Evolutionary conservation across 2,113 vertebrate species (phyloP).

Genomic region (Ailuropoda melanoleuca): DNA sequence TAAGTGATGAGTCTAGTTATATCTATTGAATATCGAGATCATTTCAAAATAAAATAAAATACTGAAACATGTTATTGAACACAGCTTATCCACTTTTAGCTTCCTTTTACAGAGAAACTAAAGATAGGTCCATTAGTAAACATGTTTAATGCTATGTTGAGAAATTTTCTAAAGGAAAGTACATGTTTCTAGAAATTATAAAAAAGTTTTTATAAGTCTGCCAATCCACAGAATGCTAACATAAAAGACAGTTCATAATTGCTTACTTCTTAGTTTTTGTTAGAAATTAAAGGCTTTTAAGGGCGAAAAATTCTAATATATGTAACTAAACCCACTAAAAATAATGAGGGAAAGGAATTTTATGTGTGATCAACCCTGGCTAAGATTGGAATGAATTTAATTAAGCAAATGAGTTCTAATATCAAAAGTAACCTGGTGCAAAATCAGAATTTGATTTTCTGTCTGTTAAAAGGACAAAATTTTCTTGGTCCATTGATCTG

Average conservation of each 20-base stretch:
- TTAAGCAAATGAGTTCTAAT: background rate
- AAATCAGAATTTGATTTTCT: background rate
- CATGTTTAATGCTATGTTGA: background rate
- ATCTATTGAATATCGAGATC: background rate
- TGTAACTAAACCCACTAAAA: background rate
- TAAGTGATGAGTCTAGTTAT: background rate
- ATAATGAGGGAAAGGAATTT: background rate
- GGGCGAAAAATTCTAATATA: background rate
- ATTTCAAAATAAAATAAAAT: background rate
- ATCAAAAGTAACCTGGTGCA: background rate
- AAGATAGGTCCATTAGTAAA: background rate
- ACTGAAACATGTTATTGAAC: background rate
- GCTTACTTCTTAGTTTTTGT: background rate
- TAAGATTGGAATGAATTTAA: background rate
- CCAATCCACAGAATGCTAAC: background rate
- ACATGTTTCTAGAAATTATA: background rate
- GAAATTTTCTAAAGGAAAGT: background rate
- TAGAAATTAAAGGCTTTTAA: background rate
- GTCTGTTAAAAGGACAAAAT: background rate
- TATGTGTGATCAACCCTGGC: background rate
- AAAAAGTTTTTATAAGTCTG: background rate
- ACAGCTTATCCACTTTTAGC: background rate
- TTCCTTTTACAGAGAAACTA: background rate
- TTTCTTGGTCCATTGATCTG: background rate
- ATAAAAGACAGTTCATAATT: background rate